Conservation (phyloP, 2,113 vertebrate species). For the Archocentrus centrarchus region DNA sequence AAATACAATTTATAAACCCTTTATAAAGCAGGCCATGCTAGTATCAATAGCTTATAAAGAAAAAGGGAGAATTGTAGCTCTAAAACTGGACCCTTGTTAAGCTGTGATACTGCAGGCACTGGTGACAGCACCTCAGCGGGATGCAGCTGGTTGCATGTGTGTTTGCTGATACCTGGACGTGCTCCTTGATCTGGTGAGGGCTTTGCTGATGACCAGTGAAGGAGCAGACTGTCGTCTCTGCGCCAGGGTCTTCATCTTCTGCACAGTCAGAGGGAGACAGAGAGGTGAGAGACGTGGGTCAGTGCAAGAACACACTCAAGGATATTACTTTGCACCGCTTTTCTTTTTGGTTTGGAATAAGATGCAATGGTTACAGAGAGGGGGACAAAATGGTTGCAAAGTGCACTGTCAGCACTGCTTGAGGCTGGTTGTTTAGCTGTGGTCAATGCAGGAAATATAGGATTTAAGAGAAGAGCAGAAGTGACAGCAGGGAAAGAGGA, state of each 20-base stretch:
- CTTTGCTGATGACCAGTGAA: constrained; percentile 93
- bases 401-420: background rate
- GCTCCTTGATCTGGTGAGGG: constrained; percentile 88
- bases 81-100: too few relatives aligned
- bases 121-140: background rate
- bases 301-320: background rate
- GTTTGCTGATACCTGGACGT: constrained; percentile 85
- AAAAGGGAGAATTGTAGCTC: background rate
- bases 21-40: background rate
- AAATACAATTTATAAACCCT: background rate
- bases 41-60: background rate
- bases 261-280: constrained; percentile 7
- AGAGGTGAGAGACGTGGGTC: background rate
- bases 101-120: background rate
- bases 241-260: constrained; percentile 94
- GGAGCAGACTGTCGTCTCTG: constrained; percentile 94
- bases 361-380: background rate
- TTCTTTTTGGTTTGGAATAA: background rate
- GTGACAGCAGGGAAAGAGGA: constrained; percentile 46
- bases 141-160: background rate
- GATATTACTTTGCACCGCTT: background rate
- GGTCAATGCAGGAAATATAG: constrained; percentile 24
- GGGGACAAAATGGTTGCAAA: background rate
- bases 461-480: constrained; percentile 47
- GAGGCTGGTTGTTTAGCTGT: background rate